Percentiles rank a stretch among this genome's conserved stretches.
These are phyloP conservation scores for Numida meleagris DNA, from an alignment of 2,113 vertebrate species.

Conservation along the genomic window DNA sequence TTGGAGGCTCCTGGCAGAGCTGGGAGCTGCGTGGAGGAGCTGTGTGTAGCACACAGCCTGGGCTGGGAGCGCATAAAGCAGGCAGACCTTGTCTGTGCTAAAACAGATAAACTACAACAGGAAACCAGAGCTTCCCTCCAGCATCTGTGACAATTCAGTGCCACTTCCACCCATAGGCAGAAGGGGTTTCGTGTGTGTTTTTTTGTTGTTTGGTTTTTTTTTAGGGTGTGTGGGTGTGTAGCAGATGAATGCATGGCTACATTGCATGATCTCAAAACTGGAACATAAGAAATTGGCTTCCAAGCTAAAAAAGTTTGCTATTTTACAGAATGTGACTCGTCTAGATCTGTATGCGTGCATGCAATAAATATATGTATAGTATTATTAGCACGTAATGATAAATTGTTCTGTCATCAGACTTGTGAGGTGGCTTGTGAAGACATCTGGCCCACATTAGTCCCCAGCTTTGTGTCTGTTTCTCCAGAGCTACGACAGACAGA, in stretches of 20 bases:
- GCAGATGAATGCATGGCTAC: not conserved
- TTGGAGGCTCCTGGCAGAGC: fast-evolving
- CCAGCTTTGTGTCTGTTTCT: not conserved
- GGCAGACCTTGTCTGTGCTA: fast-evolving
- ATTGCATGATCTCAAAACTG: too few relatives aligned
- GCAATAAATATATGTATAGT: not conserved
- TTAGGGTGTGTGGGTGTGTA: not conserved
- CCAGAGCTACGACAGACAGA: not conserved
- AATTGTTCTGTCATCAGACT: too few relatives aligned
- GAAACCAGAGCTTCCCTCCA: not conserved
- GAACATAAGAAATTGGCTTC: too few relatives aligned
- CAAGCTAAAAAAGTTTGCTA: not conserved
- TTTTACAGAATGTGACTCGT: not conserved
- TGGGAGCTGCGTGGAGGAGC: not conserved
- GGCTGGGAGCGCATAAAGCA: fast-evolving
- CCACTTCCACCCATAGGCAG: not conserved
- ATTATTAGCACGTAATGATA: not conserved
- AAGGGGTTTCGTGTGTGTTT: too few relatives aligned
- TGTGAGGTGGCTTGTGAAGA: not conserved
- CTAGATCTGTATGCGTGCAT: not conserved
- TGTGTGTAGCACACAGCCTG: fast-evolving
- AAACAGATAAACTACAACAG: not conserved
- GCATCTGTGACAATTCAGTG: not conserved
- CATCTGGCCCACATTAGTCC: not conserved
- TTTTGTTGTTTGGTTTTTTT: too few relatives aligned